Evolutionary conservation across 2,797 vertebrate species (phyloP), one percentile per base, ranked within the genome.

Genomic region (Crypturellus tataupa): DNA sequence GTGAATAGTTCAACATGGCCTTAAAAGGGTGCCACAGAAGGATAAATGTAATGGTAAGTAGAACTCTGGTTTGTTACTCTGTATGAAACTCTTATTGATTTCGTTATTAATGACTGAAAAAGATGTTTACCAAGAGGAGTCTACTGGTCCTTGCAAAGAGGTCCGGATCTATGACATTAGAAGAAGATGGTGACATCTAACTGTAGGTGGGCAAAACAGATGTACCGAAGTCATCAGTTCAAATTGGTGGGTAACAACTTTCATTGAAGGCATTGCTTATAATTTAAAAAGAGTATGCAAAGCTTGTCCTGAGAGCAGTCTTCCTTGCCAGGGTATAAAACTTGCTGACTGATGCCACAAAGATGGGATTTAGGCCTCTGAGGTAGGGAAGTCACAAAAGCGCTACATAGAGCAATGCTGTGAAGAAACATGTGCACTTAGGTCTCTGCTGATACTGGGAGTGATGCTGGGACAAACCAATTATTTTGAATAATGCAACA

Each of bases 351-450:
- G 72, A 49, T 93, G 69, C 60, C 77, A 87, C 82, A 90, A 86
- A 93, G 84, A 89, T 35, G 64, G 80, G 81, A 92, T 95, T 90
- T 94, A 56, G 39, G 73, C 49, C 69, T 91, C 71, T 81, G 65
- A 73, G 46, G 47, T 5, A 2, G 35, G 79, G 77, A 77, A 90
- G 63, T 5, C 85, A 76, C 51, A 62, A 46, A 9, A 72, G 72
- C 68, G 33, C 49, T 79, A 6, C n/a, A 1, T 0, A 1, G 60
- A 27, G 9, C 78, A 91, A 51, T 65, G 67, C 46, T 85, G 85
- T 56, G 29, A 29, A 42, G 91, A 87, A 75, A 63, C 33, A 5
- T 24, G 14, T 90, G 31, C 47, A 58, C 40, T 80, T 73, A 75
- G 23, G 13, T 87, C 69, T 93, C 77, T 89, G 59, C 62, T 92